These are phyloP conservation scores for Cynopterus brachyotis DNA, from an alignment of 2,113 vertebrate genomes.

Conservation along the genomic window DNA sequence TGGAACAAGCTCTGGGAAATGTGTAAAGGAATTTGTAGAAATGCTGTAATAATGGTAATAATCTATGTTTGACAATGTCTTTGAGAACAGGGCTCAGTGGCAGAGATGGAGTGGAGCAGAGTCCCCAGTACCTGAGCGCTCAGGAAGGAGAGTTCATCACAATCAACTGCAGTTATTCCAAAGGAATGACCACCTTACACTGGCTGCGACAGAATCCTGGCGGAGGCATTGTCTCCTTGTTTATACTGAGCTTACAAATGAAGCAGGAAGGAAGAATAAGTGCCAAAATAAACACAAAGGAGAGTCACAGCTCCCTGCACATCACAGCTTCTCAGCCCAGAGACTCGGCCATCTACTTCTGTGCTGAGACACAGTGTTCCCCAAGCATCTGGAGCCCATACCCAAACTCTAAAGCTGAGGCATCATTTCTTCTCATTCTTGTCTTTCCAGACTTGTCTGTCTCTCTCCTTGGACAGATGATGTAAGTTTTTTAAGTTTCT, in stretches of 20 bases:
- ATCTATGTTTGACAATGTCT: not conserved
- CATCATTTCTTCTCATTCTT: not conserved
- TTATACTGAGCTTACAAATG: conserved; percentile 36
- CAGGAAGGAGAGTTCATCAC: not conserved
- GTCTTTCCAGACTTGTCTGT: not conserved
- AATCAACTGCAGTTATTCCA: not conserved
- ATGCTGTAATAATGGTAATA: not conserved
- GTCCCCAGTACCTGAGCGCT: not conserved
- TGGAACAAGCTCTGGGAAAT: not conserved
- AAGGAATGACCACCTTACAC: not conserved
- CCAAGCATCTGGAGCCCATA: not conserved
- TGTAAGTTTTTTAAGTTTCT: not conserved
- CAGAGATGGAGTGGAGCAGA: not conserved
- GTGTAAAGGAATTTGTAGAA: not conserved
- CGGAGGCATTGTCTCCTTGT: not conserved
- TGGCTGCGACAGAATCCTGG: conserved; percentile 5
- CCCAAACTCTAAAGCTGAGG: not conserved
- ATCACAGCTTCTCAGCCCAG: not conserved
- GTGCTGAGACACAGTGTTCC: not conserved
- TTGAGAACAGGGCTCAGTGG: not conserved
- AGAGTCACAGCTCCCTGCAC: not conserved
- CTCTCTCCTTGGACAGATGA: not conserved
- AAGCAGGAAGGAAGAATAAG: not conserved
- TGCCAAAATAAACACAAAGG: not conserved
- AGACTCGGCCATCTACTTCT: not conserved